These are phyloP conservation scores for Papilio polyxenes DNA, from an alignment of 1,140 invertebrate genomes.

Conservation along the genomic window DNA sequence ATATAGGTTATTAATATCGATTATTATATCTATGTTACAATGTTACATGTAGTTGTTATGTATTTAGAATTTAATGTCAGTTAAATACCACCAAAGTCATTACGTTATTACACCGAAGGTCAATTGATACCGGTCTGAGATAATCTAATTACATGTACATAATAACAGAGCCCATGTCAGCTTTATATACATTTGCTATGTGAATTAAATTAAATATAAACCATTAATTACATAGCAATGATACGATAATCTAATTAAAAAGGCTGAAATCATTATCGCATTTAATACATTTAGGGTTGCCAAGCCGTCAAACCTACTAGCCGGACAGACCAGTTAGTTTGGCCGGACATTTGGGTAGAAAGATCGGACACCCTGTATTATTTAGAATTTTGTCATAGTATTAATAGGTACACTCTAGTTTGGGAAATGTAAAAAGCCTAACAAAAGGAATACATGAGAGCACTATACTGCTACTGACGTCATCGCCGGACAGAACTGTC, in stretches of 20 bases:
- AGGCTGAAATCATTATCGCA: background rate
- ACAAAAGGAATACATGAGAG: too few species aligned
- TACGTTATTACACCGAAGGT: background rate
- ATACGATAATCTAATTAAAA: background rate
- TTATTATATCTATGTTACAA: background rate
- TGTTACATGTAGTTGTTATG: background rate
- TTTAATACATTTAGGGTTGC: background rate
- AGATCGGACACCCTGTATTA: too few species aligned
- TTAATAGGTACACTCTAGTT: too few species aligned
- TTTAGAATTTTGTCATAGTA: too few species aligned
- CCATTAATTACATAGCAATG: background rate
- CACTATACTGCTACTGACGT: too few species aligned
- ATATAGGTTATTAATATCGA: too few species aligned
- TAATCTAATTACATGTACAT: conserved; percentile 21
- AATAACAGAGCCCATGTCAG: background rate
- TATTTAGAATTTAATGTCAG: conserved; percentile 4
- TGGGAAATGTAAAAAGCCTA: too few species aligned
- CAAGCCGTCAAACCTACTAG: too few species aligned
- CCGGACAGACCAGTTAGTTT: too few species aligned
- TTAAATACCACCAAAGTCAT: conserved; percentile 8
- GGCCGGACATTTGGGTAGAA: too few species aligned
- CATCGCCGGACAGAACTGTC: too few species aligned
- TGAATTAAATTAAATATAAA: conserved; percentile 4
- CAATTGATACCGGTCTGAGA: background rate
- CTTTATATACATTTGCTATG: background rate